Conservation (phyloP, 2,113 vertebrate species). For the Phyllopteryx taeniolatus region DNA sequence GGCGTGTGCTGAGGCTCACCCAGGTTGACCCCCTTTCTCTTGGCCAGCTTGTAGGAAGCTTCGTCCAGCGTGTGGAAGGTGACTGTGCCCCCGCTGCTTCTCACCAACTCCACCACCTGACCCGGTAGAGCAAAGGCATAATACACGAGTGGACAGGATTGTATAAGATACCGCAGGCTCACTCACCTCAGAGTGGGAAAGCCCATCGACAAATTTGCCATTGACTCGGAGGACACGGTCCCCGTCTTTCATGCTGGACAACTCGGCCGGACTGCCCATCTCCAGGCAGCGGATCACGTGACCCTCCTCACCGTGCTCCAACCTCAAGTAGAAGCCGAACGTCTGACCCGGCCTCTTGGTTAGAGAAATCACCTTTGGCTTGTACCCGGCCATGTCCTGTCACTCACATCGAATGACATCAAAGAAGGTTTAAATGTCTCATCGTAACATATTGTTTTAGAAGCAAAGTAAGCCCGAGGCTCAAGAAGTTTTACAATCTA, state of each 20-base stretch:
- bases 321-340: constrained; percentile 87
- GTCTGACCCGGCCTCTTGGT: constrained; percentile 76
- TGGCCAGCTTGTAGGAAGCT: constrained; percentile 77
- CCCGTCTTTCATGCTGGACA: constrained; percentile 87
- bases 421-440: neutral
- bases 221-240: constrained; percentile 89
- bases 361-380: constrained; percentile 79
- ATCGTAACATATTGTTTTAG: neutral
- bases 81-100: constrained; percentile 75
- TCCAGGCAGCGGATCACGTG: constrained; percentile 87
- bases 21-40: constrained; percentile 70
- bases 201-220: constrained; percentile 80
- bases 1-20: constrained; percentile 42
- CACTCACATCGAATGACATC: neutral
- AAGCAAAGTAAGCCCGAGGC: constrained; percentile 1
- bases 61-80: constrained; percentile 83
- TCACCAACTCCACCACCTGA: constrained; percentile 86
- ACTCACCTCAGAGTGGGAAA: constrained; percentile 82
- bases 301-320: constrained; percentile 80
- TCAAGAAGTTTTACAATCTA: constrained; percentile 5
- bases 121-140: neutral
- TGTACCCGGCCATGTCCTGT: constrained; percentile 78
- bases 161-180: neutral
- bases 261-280: constrained; percentile 78
- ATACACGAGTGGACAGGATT: neutral